Conservation (phyloP, 2,888 invertebrate species). For the Petrophora chlorosata region DNA sequence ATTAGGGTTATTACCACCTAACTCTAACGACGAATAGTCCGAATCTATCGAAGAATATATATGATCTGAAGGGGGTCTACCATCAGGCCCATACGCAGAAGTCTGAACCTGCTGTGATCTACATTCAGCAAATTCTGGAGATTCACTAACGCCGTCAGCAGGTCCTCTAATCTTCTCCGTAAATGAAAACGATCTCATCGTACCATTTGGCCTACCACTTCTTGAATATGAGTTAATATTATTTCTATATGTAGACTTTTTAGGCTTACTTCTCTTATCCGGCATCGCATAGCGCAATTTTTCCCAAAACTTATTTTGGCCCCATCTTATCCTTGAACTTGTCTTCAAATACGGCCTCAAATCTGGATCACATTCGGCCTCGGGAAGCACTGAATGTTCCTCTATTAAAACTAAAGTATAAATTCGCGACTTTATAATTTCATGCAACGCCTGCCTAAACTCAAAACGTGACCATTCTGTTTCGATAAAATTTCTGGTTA, state of each 20-base stretch:
- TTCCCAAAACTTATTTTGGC: conserved; percentile 97
- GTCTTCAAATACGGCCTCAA: conserved; percentile 94
- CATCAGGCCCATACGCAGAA: conserved; percentile 76
- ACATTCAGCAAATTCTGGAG: conserved; percentile 81
- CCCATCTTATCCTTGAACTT: conserved; percentile 92
- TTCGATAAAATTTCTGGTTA: conserved; percentile 94
- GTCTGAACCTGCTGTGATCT: conserved; percentile 67
- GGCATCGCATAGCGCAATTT: conserved; percentile 95
- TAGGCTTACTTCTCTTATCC: conserved; percentile 82
- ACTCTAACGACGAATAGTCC: conserved; percentile 92
- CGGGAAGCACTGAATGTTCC: conserved; percentile 90
- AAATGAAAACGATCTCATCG: conserved; percentile 85
- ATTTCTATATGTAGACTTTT: conserved; percentile 86
- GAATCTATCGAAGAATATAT: conserved; percentile 96
- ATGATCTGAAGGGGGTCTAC: conserved; percentile 92
- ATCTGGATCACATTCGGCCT: conserved; percentile 93
- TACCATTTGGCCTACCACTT: conserved; percentile 82
- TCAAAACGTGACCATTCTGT: conserved; percentile 97
- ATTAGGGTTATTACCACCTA: conserved; percentile 79
- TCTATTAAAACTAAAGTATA: conserved; percentile 94
- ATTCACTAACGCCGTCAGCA: conserved; percentile 83
- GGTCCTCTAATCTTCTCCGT: conserved; percentile 76
- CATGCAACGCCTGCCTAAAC: conserved; percentile 94
- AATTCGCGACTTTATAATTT: conserved; percentile 91
- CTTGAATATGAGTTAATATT: conserved; percentile 94